Percentiles rank a stretch among this genome's conserved stretches.
Evolutionary conservation across 2,113 vertebrate species (phyloP).

Genomic region (Trachemys scripta): DNA sequence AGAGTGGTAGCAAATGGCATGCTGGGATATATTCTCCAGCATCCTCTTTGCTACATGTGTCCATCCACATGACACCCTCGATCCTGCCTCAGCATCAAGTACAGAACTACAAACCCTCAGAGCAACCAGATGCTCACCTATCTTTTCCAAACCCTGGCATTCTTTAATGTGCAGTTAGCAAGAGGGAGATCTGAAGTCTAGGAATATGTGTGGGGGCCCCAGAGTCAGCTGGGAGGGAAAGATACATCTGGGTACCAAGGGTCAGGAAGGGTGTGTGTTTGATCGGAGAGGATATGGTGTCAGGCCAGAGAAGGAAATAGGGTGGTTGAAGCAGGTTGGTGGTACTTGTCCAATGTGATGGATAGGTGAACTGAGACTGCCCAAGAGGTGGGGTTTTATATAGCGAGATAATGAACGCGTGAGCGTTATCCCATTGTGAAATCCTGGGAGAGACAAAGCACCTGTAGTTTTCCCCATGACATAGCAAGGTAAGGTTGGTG

Average conservation of each 20-base stretch:
- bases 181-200: neutral
- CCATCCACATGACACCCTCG: neutral
- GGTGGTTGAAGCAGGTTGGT: neutral
- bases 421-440: neutral
- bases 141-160: neutral
- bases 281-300: neutral
- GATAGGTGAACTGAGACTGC: too few relatives aligned
- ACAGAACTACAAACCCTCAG: neutral
- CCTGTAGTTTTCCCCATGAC: neutral
- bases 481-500: neutral
- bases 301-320: neutral
- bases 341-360: neutral
- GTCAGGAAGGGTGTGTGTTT: neutral
- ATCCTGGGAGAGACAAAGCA: neutral
- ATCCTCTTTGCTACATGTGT: neutral
- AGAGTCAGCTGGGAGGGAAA: neutral
- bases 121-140: neutral
- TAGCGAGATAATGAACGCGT: neutral
- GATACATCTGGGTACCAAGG: neutral
- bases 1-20: neutral
- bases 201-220: neutral
- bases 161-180: neutral
- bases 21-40: neutral
- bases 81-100: neutral
- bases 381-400: neutral